Percentiles rank a stretch among this genome's conserved stretches.
Conservation (phyloP, 2,888 invertebrate genomes). For the Xylota sylvarum region DNA sequence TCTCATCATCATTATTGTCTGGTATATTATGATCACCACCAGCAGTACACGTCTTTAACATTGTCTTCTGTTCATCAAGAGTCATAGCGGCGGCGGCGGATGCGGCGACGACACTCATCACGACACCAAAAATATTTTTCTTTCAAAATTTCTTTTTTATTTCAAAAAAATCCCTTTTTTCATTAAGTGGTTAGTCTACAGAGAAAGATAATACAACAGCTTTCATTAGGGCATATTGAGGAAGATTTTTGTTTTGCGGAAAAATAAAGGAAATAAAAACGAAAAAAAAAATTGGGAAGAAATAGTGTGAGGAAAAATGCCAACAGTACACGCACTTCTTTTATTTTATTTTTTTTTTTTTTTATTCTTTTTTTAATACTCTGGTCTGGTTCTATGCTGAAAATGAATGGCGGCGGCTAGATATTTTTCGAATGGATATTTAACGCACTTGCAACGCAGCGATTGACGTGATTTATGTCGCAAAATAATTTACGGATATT, state of each 20-base stretch:
- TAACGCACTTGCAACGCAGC: conserved; percentile 57
- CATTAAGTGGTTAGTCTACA: conserved; percentile 70
- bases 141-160: conserved; percentile 35
- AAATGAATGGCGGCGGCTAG: conserved; percentile 60
- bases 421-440: conserved; percentile 42
- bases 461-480: conserved; percentile 35
- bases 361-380: conserved; percentile 45
- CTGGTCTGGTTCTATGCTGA: conserved; percentile 60
- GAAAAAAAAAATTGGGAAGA: conserved; percentile 63
- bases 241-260: conserved; percentile 31
- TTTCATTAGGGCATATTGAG: conserved; percentile 64
- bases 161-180: conserved; percentile 56
- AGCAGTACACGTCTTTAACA: conserved; percentile 82
- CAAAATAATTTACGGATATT: conserved; percentile 59
- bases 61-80: conserved; percentile 84
- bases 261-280: conserved; percentile 70
- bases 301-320: conserved; percentile 64
- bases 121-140: conserved; percentile 60
- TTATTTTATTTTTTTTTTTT: conserved; percentile 39
- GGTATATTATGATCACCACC: conserved; percentile 71
- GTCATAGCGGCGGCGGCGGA: conserved; percentile 84
- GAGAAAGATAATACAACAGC: conserved; percentile 74
- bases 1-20: conserved; percentile 75
- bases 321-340: conserved; percentile 75
- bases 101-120: conserved; percentile 79